Evolutionary conservation across 2,113 vertebrate genomes (phyloP).

Genomic region (Nannobrachium achirus): DNA sequence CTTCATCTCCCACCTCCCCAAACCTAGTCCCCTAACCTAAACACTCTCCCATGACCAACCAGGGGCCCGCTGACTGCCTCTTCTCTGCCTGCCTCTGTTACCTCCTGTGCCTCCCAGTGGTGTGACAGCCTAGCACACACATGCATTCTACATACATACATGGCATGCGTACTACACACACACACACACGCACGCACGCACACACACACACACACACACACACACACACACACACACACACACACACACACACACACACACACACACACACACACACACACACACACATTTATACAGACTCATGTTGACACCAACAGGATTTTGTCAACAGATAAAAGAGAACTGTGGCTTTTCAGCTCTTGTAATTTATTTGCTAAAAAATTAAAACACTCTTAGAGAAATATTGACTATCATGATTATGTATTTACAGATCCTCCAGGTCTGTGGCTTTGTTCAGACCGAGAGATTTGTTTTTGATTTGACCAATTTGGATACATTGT

Average conservation of each 20-base stretch:
- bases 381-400: slow-evolving; percentile 44
- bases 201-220: slow-evolving; percentile 19
- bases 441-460: slow-evolving; percentile 45
- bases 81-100: slow-evolving; percentile 19
- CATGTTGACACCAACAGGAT: slow-evolving; percentile 53
- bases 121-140: neutral
- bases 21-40: neutral
- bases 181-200: slow-evolving; percentile 19
- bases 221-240: slow-evolving; percentile 10
- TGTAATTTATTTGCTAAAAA: slow-evolving; percentile 77
- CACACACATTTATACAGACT: slow-evolving; percentile 48
- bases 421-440: slow-evolving; percentile 41
- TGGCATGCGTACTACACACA: no score
- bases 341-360: slow-evolving; percentile 63
- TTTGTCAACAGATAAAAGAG: slow-evolving; percentile 37
- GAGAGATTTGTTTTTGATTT: slow-evolving; percentile 14
- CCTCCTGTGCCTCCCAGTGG: slow-evolving; percentile 41
- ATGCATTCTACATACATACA: no score
- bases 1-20: neutral
- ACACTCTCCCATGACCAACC: slow-evolving; percentile 1
- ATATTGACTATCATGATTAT: slow-evolving; percentile 37
- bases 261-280: slow-evolving; percentile 9
- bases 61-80: slow-evolving; percentile 45
- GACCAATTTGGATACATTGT: slow-evolving; percentile 27
- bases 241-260: slow-evolving; percentile 14